Conservation (phyloP, 2,888 invertebrate genomes). For the Philonicus albiceps region DNA sequence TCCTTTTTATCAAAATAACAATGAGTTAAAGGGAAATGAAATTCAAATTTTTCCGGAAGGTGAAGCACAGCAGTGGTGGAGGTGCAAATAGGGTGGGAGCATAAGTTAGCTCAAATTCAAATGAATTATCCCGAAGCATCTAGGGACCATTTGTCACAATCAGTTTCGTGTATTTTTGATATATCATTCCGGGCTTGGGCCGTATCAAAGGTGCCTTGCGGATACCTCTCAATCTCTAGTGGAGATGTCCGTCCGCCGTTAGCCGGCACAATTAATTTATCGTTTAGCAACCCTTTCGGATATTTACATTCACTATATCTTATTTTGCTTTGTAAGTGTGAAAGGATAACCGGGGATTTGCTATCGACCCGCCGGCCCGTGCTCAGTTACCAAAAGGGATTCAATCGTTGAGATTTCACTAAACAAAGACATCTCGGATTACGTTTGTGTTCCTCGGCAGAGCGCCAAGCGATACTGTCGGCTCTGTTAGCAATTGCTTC, state of each 20-base stretch:
- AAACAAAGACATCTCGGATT: slow-evolving; percentile 42
- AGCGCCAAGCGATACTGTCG: slow-evolving; percentile 46
- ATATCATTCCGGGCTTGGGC: slow-evolving; percentile 24
- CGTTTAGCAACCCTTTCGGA: slow-evolving; percentile 24
- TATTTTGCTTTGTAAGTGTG: slow-evolving; percentile 33
- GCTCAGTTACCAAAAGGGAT: slow-evolving; percentile 34
- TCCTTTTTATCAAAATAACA: slow-evolving; percentile 49
- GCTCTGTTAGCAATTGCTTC: slow-evolving; percentile 40
- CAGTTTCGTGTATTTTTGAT: slow-evolving; percentile 40
- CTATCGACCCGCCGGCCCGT: slow-evolving; percentile 25
- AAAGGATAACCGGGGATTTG: slow-evolving; percentile 37
- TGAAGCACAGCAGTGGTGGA: not conserved
- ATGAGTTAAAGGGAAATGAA: slow-evolving; percentile 48
- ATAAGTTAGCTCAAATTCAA: not conserved
- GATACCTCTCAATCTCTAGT: slow-evolving; percentile 37
- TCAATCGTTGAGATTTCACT: slow-evolving; percentile 35
- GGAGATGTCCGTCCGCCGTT: not conserved
- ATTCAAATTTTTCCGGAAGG: slow-evolving; percentile 47
- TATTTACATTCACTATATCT: slow-evolving; percentile 33
- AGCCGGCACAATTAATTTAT: slow-evolving; percentile 35
- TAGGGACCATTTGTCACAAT: slow-evolving; percentile 39
- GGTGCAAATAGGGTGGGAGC: not conserved
- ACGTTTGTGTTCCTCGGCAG: slow-evolving; percentile 44
- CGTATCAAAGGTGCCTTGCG: slow-evolving; percentile 21
- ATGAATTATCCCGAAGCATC: slow-evolving; percentile 22